These are phyloP conservation scores for Tinamus major DNA, from an alignment of 2,797 vertebrate species.

Conservation along the genomic window DNA sequence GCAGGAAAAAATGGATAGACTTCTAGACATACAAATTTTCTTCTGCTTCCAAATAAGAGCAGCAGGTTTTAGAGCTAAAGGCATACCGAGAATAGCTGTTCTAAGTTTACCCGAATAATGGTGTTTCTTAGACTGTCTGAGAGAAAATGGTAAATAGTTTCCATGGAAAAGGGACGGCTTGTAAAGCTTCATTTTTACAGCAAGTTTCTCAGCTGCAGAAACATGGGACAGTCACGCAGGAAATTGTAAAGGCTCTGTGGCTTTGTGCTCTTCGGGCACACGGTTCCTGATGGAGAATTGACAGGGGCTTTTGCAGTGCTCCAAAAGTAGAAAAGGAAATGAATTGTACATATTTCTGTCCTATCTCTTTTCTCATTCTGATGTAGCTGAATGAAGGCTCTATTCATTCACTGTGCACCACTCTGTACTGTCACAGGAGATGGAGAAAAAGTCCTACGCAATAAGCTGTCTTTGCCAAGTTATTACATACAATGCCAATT, in stretches of 20 bases:
- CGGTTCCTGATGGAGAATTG: neutral
- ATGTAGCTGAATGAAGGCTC: neutral
- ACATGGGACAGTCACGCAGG: neutral
- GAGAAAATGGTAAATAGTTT: neutral
- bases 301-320: neutral
- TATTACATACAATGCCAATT: neutral
- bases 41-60: neutral
- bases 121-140: neutral
- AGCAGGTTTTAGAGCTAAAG: neutral
- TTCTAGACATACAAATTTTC: neutral
- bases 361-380: neutral
- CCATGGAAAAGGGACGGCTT: neutral
- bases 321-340: neutral
- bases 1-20: neutral
- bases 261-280: neutral
- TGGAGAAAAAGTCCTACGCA: neutral
- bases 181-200: neutral
- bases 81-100: neutral
- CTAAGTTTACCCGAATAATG: neutral
- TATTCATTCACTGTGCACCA: neutral
- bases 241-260: neutral
- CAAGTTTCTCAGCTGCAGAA: neutral
- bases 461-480: neutral
- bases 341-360: neutral
- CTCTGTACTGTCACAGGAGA: accelerated